Conservation (phyloP, 92 coral and sea anemone species). For the Porites evermanni region DNA sequence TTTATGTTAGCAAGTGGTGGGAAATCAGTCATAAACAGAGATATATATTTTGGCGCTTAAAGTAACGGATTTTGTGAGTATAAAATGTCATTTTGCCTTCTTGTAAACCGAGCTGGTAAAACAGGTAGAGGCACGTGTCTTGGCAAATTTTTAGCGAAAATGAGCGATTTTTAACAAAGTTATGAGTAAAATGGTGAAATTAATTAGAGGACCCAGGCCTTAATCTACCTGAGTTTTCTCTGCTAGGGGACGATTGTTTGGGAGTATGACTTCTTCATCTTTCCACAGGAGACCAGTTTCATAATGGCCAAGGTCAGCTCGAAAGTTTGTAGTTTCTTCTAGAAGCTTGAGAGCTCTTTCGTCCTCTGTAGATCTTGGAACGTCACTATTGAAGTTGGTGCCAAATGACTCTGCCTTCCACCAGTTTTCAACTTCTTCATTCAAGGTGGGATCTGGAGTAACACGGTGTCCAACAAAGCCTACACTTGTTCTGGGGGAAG, state of each 20-base stretch:
- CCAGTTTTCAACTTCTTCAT: slow-evolving; percentile 67
- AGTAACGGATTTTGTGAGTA: slow-evolving; percentile 4
- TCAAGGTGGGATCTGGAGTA: slow-evolving; percentile 27
- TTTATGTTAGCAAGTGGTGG: neutral
- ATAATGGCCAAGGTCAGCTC: slow-evolving; percentile 62
- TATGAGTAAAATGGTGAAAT: slow-evolving; percentile 7
- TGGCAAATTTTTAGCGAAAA: slow-evolving; percentile 25
- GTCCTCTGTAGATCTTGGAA: slow-evolving; percentile 51
- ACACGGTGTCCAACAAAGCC: slow-evolving; percentile 52
- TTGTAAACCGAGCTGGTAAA: neutral
- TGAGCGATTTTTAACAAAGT: neutral
- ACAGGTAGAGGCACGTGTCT: neutral
- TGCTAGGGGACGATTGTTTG: slow-evolving; percentile 55
- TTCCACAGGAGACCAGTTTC: slow-evolving; percentile 68
- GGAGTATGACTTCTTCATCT: slow-evolving; percentile 28
- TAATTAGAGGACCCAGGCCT: slow-evolving; percentile 15
- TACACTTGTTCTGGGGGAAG: slow-evolving; percentile 10
- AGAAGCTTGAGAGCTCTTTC: slow-evolving; percentile 53
- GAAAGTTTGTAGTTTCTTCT: slow-evolving; percentile 50
- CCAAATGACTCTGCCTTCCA: slow-evolving; percentile 82
- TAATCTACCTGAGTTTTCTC: slow-evolving; percentile 15
- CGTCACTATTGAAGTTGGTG: slow-evolving; percentile 53
- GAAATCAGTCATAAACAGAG: slow-evolving; percentile 2
- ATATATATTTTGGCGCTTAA: slow-evolving; percentile 12
- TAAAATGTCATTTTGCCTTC: slow-evolving; percentile 3